Conservation (phyloP, 2,797 vertebrate species). For the Kryptopterus vitreolus region DNA sequence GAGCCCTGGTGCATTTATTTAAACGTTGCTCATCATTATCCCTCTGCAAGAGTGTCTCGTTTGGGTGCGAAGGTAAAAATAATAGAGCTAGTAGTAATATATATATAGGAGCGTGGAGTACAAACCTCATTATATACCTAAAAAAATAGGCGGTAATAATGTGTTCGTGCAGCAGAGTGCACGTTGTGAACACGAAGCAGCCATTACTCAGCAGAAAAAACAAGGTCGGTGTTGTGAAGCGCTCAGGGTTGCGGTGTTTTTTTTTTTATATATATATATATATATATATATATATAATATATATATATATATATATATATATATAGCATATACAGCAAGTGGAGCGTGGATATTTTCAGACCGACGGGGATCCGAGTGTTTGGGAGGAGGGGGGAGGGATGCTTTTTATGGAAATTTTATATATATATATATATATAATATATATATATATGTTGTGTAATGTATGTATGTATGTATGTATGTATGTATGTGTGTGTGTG, state of each 20-base stretch:
- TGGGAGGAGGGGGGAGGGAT: no score
- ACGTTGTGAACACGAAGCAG: neutral
- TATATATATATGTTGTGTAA: no score
- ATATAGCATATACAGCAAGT: no score
- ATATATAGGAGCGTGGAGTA: neutral
- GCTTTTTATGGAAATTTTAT: no score
- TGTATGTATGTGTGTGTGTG: no score
- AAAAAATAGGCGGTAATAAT: neutral
- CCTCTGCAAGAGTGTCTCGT: neutral
- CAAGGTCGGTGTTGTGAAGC: neutral
- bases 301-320: no score
- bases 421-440: no score
- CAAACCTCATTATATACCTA: neutral
- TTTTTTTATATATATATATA: no score
- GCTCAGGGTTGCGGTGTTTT: neutral
- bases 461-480: no score
- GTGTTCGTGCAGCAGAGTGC: neutral
- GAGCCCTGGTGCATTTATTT: slow-evolving; percentile 1
- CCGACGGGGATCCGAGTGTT: no score
- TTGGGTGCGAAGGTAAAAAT: neutral
- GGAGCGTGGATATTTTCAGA: no score
- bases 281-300: no score
- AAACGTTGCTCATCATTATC: slow-evolving; percentile 12
- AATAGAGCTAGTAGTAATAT: neutral
- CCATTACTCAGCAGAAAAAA: neutral